A percentile compares a stretch with the other conserved stretches of the same genome.
These are phyloP conservation scores for Pasiphila rectangulata DNA, from an alignment of 2,888 invertebrate species.

Conservation along the genomic window DNA sequence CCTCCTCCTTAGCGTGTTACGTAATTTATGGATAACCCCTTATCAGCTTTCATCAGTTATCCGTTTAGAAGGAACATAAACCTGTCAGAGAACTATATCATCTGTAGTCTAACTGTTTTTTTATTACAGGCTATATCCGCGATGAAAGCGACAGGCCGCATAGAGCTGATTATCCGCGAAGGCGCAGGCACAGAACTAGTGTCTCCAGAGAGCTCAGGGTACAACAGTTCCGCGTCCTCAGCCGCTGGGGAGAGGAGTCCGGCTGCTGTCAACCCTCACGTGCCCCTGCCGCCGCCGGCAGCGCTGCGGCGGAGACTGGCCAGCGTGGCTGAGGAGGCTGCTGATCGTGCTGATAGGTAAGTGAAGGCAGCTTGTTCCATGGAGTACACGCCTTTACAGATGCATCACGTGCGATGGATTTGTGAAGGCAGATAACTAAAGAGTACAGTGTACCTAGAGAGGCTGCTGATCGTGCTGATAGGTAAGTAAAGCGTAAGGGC, in stretches of 20 bases:
- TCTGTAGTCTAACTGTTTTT: too few relatives aligned
- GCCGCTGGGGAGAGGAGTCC: conserved; percentile 86
- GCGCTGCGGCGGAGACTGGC: conserved; percentile 84
- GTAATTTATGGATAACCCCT: too few relatives aligned
- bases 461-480: not conserved
- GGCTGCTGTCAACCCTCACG: conserved; percentile 69
- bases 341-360: conserved; percentile 81
- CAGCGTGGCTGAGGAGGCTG: conserved; percentile 86
- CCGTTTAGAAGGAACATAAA: too few relatives aligned
- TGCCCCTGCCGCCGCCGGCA: conserved; percentile 78
- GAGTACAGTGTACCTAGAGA: not conserved
- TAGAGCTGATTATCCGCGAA: conserved; percentile 88
- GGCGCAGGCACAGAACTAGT: conserved; percentile 89
- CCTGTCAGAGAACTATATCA: too few relatives aligned
- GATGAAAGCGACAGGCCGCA: conserved; percentile 88
- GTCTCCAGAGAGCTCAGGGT: conserved; percentile 90
- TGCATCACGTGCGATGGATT: too few relatives aligned
- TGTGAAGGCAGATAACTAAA: too few relatives aligned
- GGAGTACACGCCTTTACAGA: too few relatives aligned
- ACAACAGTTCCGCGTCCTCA: conserved; percentile 91
- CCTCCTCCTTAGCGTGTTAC: too few relatives aligned
- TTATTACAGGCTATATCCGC: conserved; percentile 85
- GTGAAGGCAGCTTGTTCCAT: too few relatives aligned
- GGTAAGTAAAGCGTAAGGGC: too few relatives aligned
- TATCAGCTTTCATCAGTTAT: too few relatives aligned